Evolutionary conservation across 2,888 invertebrate species (phyloP).

Genomic region (Brenthis daphne): DNA sequence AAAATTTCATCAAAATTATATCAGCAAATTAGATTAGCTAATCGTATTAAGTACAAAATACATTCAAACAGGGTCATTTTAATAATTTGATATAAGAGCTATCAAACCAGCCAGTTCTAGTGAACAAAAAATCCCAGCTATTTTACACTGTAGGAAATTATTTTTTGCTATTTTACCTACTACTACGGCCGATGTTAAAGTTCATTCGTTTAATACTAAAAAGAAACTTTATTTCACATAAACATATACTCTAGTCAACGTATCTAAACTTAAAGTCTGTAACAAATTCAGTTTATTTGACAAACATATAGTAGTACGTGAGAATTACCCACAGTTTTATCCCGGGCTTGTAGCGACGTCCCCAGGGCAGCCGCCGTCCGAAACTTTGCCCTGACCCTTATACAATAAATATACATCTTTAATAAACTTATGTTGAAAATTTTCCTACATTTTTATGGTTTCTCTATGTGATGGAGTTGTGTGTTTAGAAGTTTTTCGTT

Average conservation of each 20-base stretch:
- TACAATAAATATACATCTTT: constrained; percentile 47
- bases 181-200: too few species aligned
- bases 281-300: constrained; percentile 48
- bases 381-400: constrained; percentile 77
- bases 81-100: too few species aligned
- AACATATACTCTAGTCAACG: constrained; percentile 1
- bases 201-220: background rate
- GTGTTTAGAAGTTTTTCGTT: constrained; percentile 4
- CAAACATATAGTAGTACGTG: constrained; percentile 75
- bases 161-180: too few species aligned
- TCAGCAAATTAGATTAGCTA: too few species aligned
- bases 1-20: too few species aligned
- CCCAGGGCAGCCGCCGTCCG: constrained; percentile 70
- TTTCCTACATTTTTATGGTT: constrained; percentile 30
- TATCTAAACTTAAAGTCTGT: constrained; percentile 19
- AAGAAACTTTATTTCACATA: background rate
- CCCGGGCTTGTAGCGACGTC: constrained; percentile 64
- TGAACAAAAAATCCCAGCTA: too few species aligned
- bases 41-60: too few species aligned
- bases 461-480: constrained; percentile 13
- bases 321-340: constrained; percentile 81
- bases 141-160: too few species aligned
- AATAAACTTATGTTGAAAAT: constrained; percentile 37
- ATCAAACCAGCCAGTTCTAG: too few species aligned
- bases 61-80: too few species aligned